Percentiles rank a stretch among this genome's conserved stretches.
These are phyloP conservation scores for Gallinago nigripennis DNA, from an alignment of 2,797 vertebrate species.

Conservation along the genomic window DNA sequence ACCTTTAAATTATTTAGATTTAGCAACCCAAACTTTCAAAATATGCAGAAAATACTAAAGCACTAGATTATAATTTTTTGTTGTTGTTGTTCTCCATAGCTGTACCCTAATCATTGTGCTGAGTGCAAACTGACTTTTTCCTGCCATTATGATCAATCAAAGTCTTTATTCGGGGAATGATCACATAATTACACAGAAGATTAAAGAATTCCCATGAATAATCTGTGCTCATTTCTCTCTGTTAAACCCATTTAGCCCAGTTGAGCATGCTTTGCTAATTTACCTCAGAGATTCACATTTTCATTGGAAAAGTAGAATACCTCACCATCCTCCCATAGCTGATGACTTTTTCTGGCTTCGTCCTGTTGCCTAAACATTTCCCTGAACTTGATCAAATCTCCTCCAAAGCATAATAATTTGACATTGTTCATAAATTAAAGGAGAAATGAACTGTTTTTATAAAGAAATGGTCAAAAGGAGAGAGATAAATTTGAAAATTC, in stretches of 20 bases:
- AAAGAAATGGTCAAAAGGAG: background rate
- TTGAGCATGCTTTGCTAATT: background rate
- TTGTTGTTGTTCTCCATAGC: background rate
- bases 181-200: constrained; percentile 54
- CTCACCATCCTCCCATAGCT: background rate
- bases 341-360: background rate
- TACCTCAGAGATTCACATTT: background rate
- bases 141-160: constrained; percentile 28
- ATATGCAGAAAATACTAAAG: background rate
- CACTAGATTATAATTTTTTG: background rate
- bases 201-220: constrained; percentile 58
- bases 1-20: background rate
- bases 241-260: constrained; percentile 39
- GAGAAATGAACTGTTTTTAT: background rate
- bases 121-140: constrained; percentile 3
- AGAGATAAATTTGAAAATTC: background rate
- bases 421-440: background rate
- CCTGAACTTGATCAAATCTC: background rate
- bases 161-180: constrained; percentile 52
- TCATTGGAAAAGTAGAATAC: background rate
- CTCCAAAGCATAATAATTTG: background rate
- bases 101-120: constrained; percentile 16
- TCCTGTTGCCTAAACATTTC: background rate
- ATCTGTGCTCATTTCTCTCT: constrained; percentile 39
- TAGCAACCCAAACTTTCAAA: background rate